Conservation (phyloP, 2,797 vertebrate species). For the Semaprochilodus insignis region DNA sequence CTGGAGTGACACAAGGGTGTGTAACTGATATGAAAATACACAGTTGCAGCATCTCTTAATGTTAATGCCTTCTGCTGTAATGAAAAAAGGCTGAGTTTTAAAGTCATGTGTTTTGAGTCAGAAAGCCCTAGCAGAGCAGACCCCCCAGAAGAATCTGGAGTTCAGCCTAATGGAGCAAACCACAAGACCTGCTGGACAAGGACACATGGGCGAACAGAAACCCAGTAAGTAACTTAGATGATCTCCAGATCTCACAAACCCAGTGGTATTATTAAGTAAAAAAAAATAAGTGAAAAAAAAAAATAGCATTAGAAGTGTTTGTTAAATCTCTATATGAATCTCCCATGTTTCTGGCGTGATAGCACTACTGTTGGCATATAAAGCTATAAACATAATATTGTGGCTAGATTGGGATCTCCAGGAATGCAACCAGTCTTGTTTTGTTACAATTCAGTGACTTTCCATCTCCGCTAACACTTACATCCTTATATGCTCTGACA, state of each 20-base stretch:
- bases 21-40: not conserved
- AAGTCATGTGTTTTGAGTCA: slow-evolving; percentile 59
- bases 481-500: not conserved
- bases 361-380: not conserved
- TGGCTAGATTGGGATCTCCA: not conserved
- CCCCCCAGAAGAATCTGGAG: slow-evolving; percentile 75
- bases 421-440: not conserved
- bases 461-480: not conserved
- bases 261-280: not conserved
- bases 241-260: not conserved
- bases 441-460: not conserved
- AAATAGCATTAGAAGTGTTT: not conserved
- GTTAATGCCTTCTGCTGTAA: not conserved
- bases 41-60: not conserved
- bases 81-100: slow-evolving; percentile 57
- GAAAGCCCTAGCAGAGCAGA: slow-evolving; percentile 53
- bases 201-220: slow-evolving; percentile 53
- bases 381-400: not conserved
- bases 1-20: not conserved
- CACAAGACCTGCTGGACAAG: slow-evolving; percentile 66
- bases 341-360: not conserved
- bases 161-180: slow-evolving; percentile 66
- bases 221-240: too few relatives aligned
- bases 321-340: not conserved
- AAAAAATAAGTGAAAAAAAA: too few relatives aligned